Conservation (phyloP, 2,113 vertebrate genomes). For the Ceyx melanurus region DNA sequence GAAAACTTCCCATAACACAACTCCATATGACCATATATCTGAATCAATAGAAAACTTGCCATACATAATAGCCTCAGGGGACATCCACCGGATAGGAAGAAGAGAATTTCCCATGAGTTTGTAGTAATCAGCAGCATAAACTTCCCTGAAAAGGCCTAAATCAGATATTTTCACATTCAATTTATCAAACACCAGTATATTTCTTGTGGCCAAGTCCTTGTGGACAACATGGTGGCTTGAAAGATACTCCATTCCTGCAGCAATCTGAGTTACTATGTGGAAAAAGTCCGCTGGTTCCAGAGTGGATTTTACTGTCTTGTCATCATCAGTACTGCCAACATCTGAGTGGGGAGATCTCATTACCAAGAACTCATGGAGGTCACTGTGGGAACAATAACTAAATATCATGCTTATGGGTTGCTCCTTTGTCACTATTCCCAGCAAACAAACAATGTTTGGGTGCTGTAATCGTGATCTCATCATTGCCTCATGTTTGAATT, state of each 20-base stretch:
- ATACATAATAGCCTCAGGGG: conserved; percentile 92
- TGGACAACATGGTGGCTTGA: conserved; percentile 91
- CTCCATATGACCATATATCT: conserved; percentile 95
- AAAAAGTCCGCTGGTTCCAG: conserved; percentile 94
- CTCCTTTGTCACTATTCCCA: conserved; percentile 91
- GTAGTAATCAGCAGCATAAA: conserved; percentile 97
- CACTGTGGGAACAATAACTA: conserved; percentile 87
- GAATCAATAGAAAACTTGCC: conserved; percentile 95
- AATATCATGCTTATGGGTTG: conserved; percentile 95
- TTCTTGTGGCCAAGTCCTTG: conserved; percentile 94
- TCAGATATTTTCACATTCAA: conserved; percentile 92
- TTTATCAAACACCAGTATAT: conserved; percentile 93
- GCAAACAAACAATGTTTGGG: conserved; percentile 88
- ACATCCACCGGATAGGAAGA: conserved; percentile 97
- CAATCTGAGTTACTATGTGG: conserved; percentile 90
- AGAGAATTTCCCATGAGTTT: conserved; percentile 85
- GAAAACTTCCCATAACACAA: conserved; percentile 96
- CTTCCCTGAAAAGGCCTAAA: conserved; percentile 92
- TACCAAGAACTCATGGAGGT: conserved; percentile 94
- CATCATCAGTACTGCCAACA: conserved; percentile 92
- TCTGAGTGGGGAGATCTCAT: conserved; percentile 95
- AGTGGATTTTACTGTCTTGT: conserved; percentile 89
- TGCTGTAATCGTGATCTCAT: conserved; percentile 89
- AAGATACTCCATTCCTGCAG: conserved; percentile 96
- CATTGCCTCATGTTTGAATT: conserved; percentile 92